These are phyloP conservation scores for Neodontobutis hainanensis DNA, from an alignment of 2,113 vertebrate genomes.

Conservation along the genomic window DNA sequence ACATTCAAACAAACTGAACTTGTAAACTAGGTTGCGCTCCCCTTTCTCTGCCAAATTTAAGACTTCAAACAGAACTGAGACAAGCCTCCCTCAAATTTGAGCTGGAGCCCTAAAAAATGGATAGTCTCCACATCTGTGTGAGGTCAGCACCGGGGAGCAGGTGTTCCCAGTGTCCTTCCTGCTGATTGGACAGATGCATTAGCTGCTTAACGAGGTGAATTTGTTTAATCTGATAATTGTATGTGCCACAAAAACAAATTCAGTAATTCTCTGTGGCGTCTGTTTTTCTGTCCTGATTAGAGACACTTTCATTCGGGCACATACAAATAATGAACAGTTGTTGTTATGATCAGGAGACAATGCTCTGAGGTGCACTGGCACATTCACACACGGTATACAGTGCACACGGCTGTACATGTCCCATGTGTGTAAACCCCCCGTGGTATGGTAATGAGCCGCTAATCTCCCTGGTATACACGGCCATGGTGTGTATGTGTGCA, in stretches of 20 bases:
- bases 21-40: slow-evolving; percentile 61
- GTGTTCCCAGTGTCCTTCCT: slow-evolving; percentile 53
- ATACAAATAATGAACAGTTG: slow-evolving; percentile 68
- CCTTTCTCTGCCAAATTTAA: slow-evolving; percentile 43
- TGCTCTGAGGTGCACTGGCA: slow-evolving; percentile 59
- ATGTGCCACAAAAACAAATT: slow-evolving; percentile 61
- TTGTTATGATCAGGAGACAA: slow-evolving; percentile 74
- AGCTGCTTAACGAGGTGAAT: slow-evolving; percentile 66
- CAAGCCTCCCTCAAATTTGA: slow-evolving; percentile 46
- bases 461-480: slow-evolving; percentile 76
- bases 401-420: slow-evolving; percentile 39
- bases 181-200: slow-evolving; percentile 67
- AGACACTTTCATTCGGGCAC: slow-evolving; percentile 59
- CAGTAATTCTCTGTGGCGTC: slow-evolving; percentile 59
- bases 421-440: slow-evolving; percentile 68
- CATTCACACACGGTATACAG: slow-evolving; percentile 35
- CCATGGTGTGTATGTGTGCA: slow-evolving; percentile 52
- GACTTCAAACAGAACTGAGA: slow-evolving; percentile 58
- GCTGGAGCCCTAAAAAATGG: slow-evolving; percentile 39
- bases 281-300: slow-evolving; percentile 69
- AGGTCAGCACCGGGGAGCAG: slow-evolving; percentile 57
- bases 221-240: slow-evolving; percentile 75
- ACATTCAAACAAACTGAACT: slow-evolving; percentile 23
- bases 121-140: slow-evolving; percentile 68
- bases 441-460: slow-evolving; percentile 78